Conservation (phyloP, 2,797 vertebrate species). For the Pangasius djambal region DNA sequence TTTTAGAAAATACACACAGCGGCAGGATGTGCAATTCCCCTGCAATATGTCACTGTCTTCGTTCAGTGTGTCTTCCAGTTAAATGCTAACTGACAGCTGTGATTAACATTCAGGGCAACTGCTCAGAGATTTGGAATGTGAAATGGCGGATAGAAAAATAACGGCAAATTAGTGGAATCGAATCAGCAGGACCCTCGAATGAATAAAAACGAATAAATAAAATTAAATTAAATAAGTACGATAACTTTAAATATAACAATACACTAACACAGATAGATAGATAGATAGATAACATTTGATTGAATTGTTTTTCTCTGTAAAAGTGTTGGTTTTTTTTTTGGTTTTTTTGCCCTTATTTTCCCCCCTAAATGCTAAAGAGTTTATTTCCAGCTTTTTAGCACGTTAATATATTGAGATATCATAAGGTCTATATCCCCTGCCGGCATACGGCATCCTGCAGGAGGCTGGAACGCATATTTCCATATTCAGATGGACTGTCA, state of each 20-base stretch:
- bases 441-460: slow-evolving; percentile 69
- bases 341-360: slow-evolving; percentile 49
- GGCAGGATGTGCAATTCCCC: slow-evolving; percentile 35
- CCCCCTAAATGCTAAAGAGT: slow-evolving; percentile 60
- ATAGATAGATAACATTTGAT: background rate
- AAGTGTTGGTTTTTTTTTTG: background rate
- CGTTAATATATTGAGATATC: slow-evolving; percentile 75
- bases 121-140: slow-evolving; percentile 45
- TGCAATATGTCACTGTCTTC: slow-evolving; percentile 50
- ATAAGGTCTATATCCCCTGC: slow-evolving; percentile 70
- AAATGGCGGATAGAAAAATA: slow-evolving; percentile 44
- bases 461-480: slow-evolving; percentile 68
- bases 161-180: slow-evolving; percentile 56
- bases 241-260: background rate
- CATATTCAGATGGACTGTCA: slow-evolving; percentile 74
- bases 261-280: background rate
- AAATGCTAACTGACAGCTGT: slow-evolving; percentile 50
- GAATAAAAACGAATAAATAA: background rate
- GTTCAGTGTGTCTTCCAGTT: slow-evolving; percentile 28
- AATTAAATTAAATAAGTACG: background rate
- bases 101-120: slow-evolving; percentile 54
- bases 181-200: slow-evolving; percentile 53
- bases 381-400: slow-evolving; percentile 68
- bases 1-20: slow-evolving; percentile 26
- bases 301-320: slow-evolving; percentile 16